Evolutionary conservation across 2,797 vertebrate species (phyloP), one percentile per base, ranked within the genome.

Genomic region (Picus viridis): DNA sequence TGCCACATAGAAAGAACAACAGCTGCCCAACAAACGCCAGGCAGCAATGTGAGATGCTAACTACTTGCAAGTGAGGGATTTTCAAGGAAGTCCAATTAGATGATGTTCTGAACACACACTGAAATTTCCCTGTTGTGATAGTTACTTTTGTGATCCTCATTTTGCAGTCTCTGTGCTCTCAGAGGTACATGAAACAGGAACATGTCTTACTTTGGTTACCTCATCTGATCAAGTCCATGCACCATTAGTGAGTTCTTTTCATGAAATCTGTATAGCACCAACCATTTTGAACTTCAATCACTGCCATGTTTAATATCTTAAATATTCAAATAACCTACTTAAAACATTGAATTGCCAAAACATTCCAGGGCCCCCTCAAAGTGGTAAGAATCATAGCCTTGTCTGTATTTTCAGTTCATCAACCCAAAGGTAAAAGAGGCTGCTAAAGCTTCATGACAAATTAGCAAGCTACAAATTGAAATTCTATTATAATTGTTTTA

Each of bases 11-110:
- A 23, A 59, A 81, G 9, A 26, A 19, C 29, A 8, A 11, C 18
- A 58, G 34, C 16, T 83, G 86, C 62, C 78, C 95, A 92, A 70
- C 11, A 78, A 91, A 84, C 49, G 90, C 13, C 29, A 88, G 80
- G 73, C 73, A 79, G 86, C 49, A 93, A 76, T 79, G 54, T n/a
- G 61, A 93, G 67, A 82, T 70, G 61, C 23, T 70, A 88, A 64
- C 36, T 63, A 58, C 36, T 6, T 3, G 11, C 45, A 54, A 62
- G 19, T 9, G 16, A 56, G 10, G 15, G n/a, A 69, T 58, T 85
- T 74, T 75, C 17, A 47, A 18, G 19, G 18, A 47, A 18, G 45
- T 47, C 6, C 68, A 47, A 58, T 15, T 49, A 29, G 17, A 8
- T n/a, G 83, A 39, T n/a, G 4, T 63, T 34, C 75, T n/a, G 29